A percentile compares a stretch with the other conserved stretches of the same genome.
phyloP scores from a whole-genome alignment of 2,888 invertebrate genomes.

The Lasioglossum figueresi region DNA sequence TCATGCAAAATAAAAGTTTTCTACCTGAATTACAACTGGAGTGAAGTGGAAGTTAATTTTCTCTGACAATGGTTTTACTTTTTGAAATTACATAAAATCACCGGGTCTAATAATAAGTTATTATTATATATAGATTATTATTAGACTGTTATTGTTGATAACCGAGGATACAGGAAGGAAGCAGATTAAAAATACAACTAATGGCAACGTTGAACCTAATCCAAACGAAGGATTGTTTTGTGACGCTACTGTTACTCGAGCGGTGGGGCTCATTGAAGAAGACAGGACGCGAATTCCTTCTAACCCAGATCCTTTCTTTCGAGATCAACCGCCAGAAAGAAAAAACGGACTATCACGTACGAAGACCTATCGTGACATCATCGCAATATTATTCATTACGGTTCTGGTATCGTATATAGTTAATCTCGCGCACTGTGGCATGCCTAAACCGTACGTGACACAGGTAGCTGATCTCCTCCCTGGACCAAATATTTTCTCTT shows the following conservation, averaged over 20 bases:
- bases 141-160: too few relatives aligned
- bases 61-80: too few relatives aligned
- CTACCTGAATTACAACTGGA: too few relatives aligned
- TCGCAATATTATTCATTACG: constrained; percentile 65
- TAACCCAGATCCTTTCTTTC: constrained; percentile 6
- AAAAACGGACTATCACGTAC: constrained; percentile 49
- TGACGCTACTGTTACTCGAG: neutral
- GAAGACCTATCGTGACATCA: constrained; percentile 58
- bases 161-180: neutral
- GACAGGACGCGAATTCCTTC: neutral
- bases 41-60: too few relatives aligned
- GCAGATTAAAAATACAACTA: neutral
- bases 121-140: too few relatives aligned
- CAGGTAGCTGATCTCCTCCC: constrained; percentile 45
- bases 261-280: neutral
- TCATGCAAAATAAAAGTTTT: too few relatives aligned
- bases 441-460: constrained; percentile 63
- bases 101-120: too few relatives aligned
- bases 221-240: neutral
- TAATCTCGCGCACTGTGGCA: constrained; percentile 67
- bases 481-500: constrained; percentile 34
- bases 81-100: too few relatives aligned
- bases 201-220: neutral
- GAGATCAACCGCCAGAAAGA: constrained; percentile 21
- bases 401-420: constrained; percentile 60